Base-by-base conservation (phyloP, 2,113 vertebrate species). In the Penelope pileata region DNA sequence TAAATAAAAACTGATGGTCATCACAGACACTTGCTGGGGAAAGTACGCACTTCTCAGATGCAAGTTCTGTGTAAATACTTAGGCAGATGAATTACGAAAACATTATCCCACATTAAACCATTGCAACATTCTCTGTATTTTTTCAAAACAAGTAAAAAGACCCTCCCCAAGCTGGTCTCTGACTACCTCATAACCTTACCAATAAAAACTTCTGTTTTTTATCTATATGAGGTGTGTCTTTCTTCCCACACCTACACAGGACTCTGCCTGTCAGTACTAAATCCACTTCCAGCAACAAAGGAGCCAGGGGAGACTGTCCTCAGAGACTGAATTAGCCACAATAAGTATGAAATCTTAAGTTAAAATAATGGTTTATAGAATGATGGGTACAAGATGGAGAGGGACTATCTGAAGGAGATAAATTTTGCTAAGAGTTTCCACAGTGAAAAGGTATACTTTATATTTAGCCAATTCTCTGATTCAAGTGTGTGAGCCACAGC, bases 161-260 rank as follows among this genome's bases (percentile, higher is more conserved):
- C 36, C 42, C 83, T 6, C 30, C 45, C 36, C 73, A 47, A 89
- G 16, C 26, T 67, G 47, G 69, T 72, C 58, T 75, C 45, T 64
- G 58, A 34, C 42, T 73, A 30, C 32, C 21, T 85, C 47, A n/a
- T 81, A 83, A 63, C 23, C 30, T 77, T 24, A 62, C 56, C 73
- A 63, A 76, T 81, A 83, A 83, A 90, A 90, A 30, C 60, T 72
- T 78, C 30, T 83, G 72, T 0, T 0, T 68, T 93, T 95, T 94
- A 91, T 94, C 86, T 88, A 56, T 74, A 88, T 53, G 73, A 92
- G 93, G 76, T 88, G 72, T 94, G 83, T 58, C 76, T 82, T 34
- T 94, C 93, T 95, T 92, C 86, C 69, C 93, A 94, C 90, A 96
- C 93, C 85, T 95, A 81, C 72, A 88, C 40, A 86, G 59, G 66